Conservation (phyloP, 2,888 invertebrate species). For the Chironomus riparius region DNA sequence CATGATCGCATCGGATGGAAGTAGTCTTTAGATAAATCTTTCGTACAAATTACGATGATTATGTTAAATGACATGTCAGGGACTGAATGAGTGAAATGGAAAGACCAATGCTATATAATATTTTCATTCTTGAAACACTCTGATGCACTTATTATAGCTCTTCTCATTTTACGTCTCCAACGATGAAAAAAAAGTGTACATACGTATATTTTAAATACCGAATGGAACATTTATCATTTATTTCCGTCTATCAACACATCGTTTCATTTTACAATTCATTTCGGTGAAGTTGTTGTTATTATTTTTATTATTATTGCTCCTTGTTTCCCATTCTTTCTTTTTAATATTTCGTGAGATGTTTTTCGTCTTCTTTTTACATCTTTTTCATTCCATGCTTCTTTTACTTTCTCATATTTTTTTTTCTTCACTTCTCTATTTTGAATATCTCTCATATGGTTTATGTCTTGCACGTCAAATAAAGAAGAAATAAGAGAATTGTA, state of each 20-base stretch:
- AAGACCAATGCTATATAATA: no score
- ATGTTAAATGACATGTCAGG: not conserved
- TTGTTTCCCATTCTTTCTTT: not conserved
- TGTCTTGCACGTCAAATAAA: not conserved
- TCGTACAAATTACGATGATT: not conserved
- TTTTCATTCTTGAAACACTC: slow-evolving; percentile 5
- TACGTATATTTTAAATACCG: not conserved
- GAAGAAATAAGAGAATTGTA: not conserved
- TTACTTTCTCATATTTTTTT: not conserved
- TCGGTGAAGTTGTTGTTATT: no score
- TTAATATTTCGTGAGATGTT: no score
- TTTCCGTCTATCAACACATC: not conserved
- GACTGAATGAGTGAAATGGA: not conserved
- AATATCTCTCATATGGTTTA: slow-evolving; percentile 2
- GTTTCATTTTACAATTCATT: no score
- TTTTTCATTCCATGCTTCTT: not conserved
- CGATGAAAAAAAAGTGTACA: no score
- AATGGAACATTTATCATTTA: slow-evolving; percentile 4
- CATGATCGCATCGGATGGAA: no score
- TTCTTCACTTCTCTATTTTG: not conserved
- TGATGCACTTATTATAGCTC: slow-evolving; percentile 15
- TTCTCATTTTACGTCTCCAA: not conserved
- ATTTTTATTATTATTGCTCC: no score
- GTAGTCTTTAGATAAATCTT: no score
- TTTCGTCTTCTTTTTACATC: not conserved